Conservation (phyloP, 2,113 vertebrate genomes). For the Pardalotus punctatus region DNA sequence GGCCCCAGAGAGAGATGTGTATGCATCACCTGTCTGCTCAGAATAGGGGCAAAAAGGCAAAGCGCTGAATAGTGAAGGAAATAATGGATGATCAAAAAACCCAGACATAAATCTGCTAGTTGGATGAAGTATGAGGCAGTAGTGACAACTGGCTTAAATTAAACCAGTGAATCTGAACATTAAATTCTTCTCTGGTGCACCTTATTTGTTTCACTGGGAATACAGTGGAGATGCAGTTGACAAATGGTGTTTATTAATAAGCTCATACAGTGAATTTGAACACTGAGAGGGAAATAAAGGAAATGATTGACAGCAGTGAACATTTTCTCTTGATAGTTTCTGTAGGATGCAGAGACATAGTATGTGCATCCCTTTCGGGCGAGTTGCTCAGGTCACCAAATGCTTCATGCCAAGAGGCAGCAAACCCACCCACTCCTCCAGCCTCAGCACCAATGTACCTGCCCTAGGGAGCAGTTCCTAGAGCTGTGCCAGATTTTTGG, state of each 20-base stretch:
- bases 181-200: not conserved
- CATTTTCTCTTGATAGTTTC: not conserved
- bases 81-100: slow-evolving; percentile 9
- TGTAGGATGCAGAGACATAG: not conserved
- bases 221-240: not conserved
- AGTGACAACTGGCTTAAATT: slow-evolving; percentile 25
- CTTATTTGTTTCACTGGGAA: not conserved
- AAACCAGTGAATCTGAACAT: slow-evolving; percentile 33
- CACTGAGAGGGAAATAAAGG: not conserved
- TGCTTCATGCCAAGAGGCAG: not conserved
- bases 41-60: not conserved
- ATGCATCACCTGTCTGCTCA: not conserved
- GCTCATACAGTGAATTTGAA: not conserved
- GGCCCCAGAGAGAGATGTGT: not conserved
- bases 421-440: not conserved
- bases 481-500: not conserved
- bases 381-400: not conserved
- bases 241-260: not conserved
- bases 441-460: not conserved
- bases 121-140: not conserved
- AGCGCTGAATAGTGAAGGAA: not conserved
- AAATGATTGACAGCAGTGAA: not conserved
- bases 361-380: not conserved
- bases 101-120: not conserved
- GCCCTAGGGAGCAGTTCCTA: not conserved